Percentiles rank a stretch among this genome's conserved stretches.
Conservation (phyloP, 2,797 vertebrate genomes). For the Enteromius thamalakanensis region DNA sequence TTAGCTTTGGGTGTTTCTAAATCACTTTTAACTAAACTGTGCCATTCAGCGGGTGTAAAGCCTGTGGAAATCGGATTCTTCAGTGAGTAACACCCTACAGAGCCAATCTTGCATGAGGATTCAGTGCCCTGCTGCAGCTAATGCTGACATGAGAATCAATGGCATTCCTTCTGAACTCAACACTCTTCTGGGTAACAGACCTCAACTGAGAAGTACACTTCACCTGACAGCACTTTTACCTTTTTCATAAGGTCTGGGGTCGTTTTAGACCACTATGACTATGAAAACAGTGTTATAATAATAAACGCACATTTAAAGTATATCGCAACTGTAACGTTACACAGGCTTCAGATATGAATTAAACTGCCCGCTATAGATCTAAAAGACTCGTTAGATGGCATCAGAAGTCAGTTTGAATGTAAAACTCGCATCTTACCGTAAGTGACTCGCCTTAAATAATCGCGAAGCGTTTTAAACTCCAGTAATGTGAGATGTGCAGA, state of each 20-base stretch:
- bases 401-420: neutral
- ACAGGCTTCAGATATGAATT: neutral
- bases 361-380: neutral
- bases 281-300: neutral
- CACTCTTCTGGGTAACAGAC: neutral
- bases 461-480: neutral
- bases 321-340: too few species aligned
- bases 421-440: constrained; percentile 26
- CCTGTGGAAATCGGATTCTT: neutral
- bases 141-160: constrained; percentile 25
- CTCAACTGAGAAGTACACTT: neutral
- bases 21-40: constrained; percentile 20
- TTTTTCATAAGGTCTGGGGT: neutral
- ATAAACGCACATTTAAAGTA: neutral
- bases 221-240: neutral
- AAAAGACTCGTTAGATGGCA: neutral
- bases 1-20: constrained; percentile 22
- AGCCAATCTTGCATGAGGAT: neutral
- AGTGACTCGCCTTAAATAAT: neutral
- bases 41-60: neutral
- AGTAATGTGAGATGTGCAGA: neutral
- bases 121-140: neutral
- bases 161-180: constrained; percentile 10
- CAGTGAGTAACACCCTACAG: neutral
- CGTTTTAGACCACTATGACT: neutral